Base-by-base conservation (phyloP, 1,140 invertebrate genomes). In the Drosophila nigrodunni region DNA sequence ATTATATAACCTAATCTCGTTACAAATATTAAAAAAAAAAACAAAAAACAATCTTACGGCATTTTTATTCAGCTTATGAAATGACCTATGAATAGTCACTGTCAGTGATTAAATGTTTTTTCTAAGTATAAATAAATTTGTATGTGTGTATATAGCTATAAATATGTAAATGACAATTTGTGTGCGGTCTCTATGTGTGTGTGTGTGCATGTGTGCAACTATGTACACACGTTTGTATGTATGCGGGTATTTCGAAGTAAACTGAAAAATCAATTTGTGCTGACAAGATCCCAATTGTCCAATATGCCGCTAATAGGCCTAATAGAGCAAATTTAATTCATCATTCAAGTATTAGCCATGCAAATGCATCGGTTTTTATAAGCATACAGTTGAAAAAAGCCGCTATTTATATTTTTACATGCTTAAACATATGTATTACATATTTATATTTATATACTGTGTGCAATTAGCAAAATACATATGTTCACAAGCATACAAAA, bases 1-100 rank as follows among this genome's bases (percentile, higher is more conserved):
- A 70, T 75, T 75, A 75, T 75, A 75, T 74, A 74, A 74, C 71
- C 71, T 74, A 55, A 74, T 74, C 71, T 74, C 71, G 71, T 74
- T 74, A 74, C 65, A 74, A 74, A 61, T 73, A 60, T 18, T 39
- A 34, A 68, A 46, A 70, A 13, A 73, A 60, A 50, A 58, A 47
- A 74, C 68, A 60, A 68, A 54, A 49, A 60, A 55, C 60, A 54
- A 39, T 54, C 25, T 30, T 59, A 49, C 57, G 5, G 50, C 21
- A 55, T 61, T 74, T 69, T 69, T 30, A 37, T 7, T 61, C 13
- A 49, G n/a, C 37, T 61, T 69, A 43, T 70, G 58, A 70, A 62
- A 62, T 61, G 11, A 13, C 21, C n/a, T 34, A 8, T 41, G 35
- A 35, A 35, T 30, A 54, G 13, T 13, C 57, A 30, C 25, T 30